Evolutionary conservation across 2,797 vertebrate genomes (phyloP).

Genomic region (Cossypha caffra): DNA sequence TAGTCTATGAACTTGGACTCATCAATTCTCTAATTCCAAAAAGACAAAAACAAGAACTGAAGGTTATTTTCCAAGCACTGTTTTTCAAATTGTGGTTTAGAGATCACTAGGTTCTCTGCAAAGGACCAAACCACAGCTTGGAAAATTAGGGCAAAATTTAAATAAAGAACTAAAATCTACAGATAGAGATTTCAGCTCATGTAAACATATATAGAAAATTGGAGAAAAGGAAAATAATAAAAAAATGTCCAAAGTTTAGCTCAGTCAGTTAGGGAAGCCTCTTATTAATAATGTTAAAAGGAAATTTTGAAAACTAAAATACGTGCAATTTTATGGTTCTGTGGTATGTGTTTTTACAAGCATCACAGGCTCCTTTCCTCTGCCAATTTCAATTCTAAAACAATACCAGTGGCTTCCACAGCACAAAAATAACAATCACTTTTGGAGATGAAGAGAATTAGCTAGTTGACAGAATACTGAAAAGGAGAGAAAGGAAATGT

Average conservation of each 20-base stretch:
- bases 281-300: not conserved
- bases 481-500: not conserved
- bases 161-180: not conserved
- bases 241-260: not conserved
- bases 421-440: not conserved
- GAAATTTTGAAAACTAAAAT: not conserved
- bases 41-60: not conserved
- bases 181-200: not conserved
- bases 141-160: not conserved
- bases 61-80: not conserved
- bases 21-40: not conserved
- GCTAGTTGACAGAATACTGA: not conserved
- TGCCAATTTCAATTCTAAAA: not conserved
- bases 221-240: not conserved
- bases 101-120: not conserved
- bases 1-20: not conserved
- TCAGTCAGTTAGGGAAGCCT: not conserved
- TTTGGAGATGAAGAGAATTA: not conserved
- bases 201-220: not conserved
- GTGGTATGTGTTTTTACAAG: not conserved
- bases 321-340: not conserved
- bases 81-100: not conserved
- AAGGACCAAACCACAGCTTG: not conserved
- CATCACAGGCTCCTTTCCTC: not conserved
- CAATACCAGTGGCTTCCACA: not conserved